A percentile compares a stretch with the other conserved stretches of the same genome.
phyloP scores from a whole-genome alignment of 2,113 vertebrate genomes.

The Ondatra zibethicus region DNA sequence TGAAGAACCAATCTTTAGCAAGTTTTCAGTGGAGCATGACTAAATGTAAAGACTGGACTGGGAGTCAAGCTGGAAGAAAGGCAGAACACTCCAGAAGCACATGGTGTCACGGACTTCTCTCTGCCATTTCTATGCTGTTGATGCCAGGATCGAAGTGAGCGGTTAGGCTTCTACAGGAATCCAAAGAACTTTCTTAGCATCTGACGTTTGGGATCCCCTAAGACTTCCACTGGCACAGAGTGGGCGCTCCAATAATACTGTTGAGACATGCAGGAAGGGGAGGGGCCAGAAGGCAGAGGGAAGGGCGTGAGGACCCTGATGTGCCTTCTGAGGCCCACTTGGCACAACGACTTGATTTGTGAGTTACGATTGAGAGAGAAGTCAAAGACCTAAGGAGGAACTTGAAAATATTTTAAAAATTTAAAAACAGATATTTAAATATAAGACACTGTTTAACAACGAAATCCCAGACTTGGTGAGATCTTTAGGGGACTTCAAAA shows the following conservation, averaged over 20 bases:
- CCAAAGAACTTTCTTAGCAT: not conserved
- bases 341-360: slow-evolving; percentile 1
- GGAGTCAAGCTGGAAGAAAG: not conserved
- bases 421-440: not conserved
- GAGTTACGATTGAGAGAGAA: not conserved
- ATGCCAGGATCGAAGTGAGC: not conserved
- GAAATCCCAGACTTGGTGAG: not conserved
- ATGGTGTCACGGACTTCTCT: not conserved
- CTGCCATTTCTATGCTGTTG: not conserved
- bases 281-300: not conserved
- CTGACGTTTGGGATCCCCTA: not conserved
- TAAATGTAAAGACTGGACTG: not conserved
- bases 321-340: not conserved
- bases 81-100: not conserved
- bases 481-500: not conserved
- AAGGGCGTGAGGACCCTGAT: too few relatives aligned
- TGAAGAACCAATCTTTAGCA: not conserved
- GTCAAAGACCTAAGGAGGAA: not conserved
- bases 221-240: not conserved
- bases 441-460: not conserved
- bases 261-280: not conserved
- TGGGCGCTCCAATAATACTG: not conserved
- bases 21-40: not conserved
- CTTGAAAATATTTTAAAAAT: not conserved
- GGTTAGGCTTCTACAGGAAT: not conserved